A percentile compares a stretch with the other conserved stretches of the same genome.
These are phyloP conservation scores for Gracilinanus agilis DNA, from an alignment of 2,113 vertebrate genomes.

Conservation along the genomic window DNA sequence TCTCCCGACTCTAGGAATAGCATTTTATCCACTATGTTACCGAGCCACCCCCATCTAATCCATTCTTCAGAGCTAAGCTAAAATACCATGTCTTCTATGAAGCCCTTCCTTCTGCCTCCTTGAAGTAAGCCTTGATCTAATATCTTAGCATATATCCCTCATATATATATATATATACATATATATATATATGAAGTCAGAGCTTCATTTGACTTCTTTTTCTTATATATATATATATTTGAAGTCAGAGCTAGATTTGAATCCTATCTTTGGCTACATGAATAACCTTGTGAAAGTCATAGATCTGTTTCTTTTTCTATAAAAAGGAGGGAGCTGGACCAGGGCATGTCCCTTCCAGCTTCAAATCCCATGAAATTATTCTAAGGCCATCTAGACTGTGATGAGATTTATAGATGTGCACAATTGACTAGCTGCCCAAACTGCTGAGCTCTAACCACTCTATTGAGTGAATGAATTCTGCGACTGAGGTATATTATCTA, in stretches of 20 bases:
- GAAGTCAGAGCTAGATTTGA: neutral
- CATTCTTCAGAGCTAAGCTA: neutral
- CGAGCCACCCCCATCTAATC: neutral
- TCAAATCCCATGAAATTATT: neutral
- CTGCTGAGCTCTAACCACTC: neutral
- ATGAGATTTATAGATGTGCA: neutral
- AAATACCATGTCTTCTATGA: neutral
- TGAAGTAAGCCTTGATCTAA: neutral
- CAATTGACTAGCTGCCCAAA: neutral
- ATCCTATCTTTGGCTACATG: neutral
- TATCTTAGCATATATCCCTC: neutral
- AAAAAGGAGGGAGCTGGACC: neutral
- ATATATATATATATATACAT: neutral
- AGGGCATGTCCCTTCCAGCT: neutral
- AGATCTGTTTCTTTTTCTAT: neutral
- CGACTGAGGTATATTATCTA: neutral
- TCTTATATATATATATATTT: neutral
- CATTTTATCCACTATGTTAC: no score
- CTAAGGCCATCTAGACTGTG: neutral
- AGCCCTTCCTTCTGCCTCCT: neutral
- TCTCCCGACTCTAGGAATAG: no score
- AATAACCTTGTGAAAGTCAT: neutral
- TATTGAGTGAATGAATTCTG: neutral
- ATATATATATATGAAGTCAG: no score
- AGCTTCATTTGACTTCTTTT: no score